Base-by-base conservation (phyloP, 2,797 vertebrate genomes). In the Dallia pectoralis region DNA sequence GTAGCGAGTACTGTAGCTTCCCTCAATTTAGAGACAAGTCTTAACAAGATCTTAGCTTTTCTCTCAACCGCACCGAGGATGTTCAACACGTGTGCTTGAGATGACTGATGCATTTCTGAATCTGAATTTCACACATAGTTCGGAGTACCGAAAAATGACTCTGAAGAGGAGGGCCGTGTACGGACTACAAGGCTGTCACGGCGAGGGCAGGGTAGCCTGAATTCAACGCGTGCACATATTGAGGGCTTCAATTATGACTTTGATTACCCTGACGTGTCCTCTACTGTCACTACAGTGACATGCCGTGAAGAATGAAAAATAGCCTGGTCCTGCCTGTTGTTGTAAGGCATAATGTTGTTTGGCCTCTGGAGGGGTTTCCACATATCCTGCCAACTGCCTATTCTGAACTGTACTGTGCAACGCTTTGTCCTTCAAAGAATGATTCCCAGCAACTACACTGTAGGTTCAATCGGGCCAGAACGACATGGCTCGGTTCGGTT, bases 271-370 rank as follows among this genome's bases (percentile, higher is more conserved):
- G 82, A 82, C 81, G 77, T 74, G 81, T 70, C 84, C 87, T 84
- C 85, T 64, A 30, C 51, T 81, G 78, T 83, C 75, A 81, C 79
- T 86, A 44, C 14, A 86, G 83, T 86, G 79, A 87, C 81, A 83
- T 86, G 75, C 83, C 76, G 84, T 88, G 40, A 44, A 44, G 86
- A 90, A 86, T 84, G 25, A 85, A 86, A 87, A 78, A 74, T 78
- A 74, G 68, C 64, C 51, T 27, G 7, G 29, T 32, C 72, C 56
- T 74, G 68, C 47, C 61, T 74, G 63, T 36, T 29, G 30, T 22
- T 56, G 47, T 56, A 30, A 36, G 49, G 30, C 29, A 40, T 25
- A 48, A 53, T 33, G 44, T 22, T 11, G 49, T 22, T 22, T 22
- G 25, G 44, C 18, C 47, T 75, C 44, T 27, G 29, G 32, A 33